Conservation (phyloP, 2,888 invertebrate genomes). For the Chromoteleia sp. region DNA sequence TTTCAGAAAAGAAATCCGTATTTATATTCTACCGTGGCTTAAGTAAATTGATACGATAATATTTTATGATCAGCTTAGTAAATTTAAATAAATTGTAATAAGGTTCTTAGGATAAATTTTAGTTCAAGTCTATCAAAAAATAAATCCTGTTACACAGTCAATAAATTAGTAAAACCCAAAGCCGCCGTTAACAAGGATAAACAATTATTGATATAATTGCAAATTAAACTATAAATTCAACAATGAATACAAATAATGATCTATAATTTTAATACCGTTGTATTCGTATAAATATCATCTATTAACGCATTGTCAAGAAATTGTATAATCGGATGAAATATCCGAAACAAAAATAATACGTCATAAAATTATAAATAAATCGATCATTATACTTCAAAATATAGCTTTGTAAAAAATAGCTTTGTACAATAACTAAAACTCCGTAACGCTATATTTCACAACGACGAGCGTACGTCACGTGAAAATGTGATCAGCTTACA, state of each 20-base stretch:
- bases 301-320: too few species aligned
- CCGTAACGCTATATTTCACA: conserved; percentile 30
- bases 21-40: conserved; percentile 25
- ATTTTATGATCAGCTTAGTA: conserved; percentile 39
- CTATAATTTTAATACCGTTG: neutral
- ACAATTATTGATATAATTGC: conserved; percentile 26
- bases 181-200: neutral
- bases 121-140: conserved; percentile 18
- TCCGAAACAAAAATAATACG: too few species aligned
- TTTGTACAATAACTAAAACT: conserved; percentile 2
- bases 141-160: conserved; percentile 17
- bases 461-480: conserved; percentile 24
- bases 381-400: too few species aligned
- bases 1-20: conserved; percentile 35
- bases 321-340: too few species aligned
- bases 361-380: too few species aligned
- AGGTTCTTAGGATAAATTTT: conserved; percentile 25
- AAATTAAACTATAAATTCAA: conserved; percentile 21
- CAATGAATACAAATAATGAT: conserved; percentile 3
- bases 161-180: conserved; percentile 21
- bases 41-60: conserved; percentile 40
- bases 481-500: conserved; percentile 30
- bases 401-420: conserved; percentile 2
- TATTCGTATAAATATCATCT: too few species aligned
- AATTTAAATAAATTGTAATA: conserved; percentile 38